phyloP scores from a whole-genome alignment of 2,113 vertebrate genomes.

The Anguilla japonica region DNA sequence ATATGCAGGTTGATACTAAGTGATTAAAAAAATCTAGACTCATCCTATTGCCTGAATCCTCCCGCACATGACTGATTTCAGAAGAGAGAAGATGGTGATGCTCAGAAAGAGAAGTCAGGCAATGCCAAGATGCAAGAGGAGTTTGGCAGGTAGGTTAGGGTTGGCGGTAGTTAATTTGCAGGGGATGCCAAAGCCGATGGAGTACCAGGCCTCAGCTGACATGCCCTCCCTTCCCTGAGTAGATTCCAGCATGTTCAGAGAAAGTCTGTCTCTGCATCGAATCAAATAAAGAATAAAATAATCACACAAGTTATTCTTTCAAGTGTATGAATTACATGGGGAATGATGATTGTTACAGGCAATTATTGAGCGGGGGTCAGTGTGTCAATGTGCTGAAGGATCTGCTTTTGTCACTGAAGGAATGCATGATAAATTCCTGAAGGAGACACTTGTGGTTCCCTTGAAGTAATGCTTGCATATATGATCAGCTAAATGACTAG shows the following conservation, averaged over 20 bases:
- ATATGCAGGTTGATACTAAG: neutral
- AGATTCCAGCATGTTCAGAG: neutral
- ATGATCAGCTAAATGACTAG: neutral
- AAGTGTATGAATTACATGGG: neutral
- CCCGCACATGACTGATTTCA: neutral
- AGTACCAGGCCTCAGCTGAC: neutral
- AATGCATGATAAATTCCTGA: neutral
- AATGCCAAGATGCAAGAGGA: neutral
- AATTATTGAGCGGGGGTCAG: neutral
- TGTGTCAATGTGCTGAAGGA: neutral
- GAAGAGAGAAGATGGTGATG: neutral
- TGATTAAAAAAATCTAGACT: neutral
- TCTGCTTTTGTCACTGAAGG: neutral
- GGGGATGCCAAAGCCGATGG: neutral
- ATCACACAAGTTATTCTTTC: neutral
- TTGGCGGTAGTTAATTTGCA: neutral
- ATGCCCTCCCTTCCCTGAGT: neutral
- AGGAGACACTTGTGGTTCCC: neutral
- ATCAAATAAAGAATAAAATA: neutral
- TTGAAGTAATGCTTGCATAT: neutral
- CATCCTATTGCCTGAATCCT: no score
- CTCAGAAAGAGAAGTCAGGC: neutral
- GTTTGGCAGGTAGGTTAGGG: neutral
- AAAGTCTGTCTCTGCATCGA: neutral
- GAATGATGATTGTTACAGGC: neutral